A percentile compares a stretch with the other conserved stretches of the same genome.
phyloP scores from a whole-genome alignment of 1,140 invertebrate species.

The Zaprionus kolodkinae region DNA sequence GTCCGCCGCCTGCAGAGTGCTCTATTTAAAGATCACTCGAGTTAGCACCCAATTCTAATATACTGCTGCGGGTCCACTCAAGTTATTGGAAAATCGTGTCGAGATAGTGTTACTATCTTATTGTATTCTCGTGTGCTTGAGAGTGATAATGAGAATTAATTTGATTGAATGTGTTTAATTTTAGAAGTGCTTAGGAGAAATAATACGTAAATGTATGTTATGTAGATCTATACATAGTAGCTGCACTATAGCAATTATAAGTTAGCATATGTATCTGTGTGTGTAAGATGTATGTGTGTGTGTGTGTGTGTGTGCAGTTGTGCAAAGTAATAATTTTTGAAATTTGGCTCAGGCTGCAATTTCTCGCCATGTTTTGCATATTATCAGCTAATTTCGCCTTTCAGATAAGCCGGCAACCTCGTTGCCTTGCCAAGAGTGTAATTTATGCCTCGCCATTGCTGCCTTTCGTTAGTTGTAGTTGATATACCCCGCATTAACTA shows the following conservation, averaged over 20 bases:
- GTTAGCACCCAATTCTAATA: neutral
- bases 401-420: constrained; percentile 72
- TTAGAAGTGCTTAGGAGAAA: neutral
- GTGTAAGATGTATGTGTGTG: constrained; percentile 30
- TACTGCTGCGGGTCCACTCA: constrained; percentile 2
- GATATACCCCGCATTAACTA: constrained; percentile 12
- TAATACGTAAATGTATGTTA: neutral
- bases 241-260: neutral
- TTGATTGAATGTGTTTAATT: constrained; percentile 4
- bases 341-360: constrained; percentile 75
- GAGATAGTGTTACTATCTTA: constrained; percentile 15
- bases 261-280: constrained; percentile 35
- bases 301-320: constrained; percentile 42
- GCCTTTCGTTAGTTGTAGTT: constrained; percentile 37
- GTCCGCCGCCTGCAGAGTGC: accelerated
- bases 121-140: neutral
- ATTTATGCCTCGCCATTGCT: constrained; percentile 73
- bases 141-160: constrained; percentile 19
- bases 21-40: constrained; percentile 17
- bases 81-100: constrained; percentile 17
- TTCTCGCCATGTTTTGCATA: constrained; percentile 79
- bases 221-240: neutral
- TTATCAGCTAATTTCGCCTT: constrained; percentile 77
- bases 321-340: constrained; percentile 75
- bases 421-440: constrained; percentile 72